Percentiles rank a stretch among this genome's conserved stretches.
These are phyloP conservation scores for Arothron firmamentum DNA, from an alignment of 2,113 vertebrate species.

Conservation along the genomic window DNA sequence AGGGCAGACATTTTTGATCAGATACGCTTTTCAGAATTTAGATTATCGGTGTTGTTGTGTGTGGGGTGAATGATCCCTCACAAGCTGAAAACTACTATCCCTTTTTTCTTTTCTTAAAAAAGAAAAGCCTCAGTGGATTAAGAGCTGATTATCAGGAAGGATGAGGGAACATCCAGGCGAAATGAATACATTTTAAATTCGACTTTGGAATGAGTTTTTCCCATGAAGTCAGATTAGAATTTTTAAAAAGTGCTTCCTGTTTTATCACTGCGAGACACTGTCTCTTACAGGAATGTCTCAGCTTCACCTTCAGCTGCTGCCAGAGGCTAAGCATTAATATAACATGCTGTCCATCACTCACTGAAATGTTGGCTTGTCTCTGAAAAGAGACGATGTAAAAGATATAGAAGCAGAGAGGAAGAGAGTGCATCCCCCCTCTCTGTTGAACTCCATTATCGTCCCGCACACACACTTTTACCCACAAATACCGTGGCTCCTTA, in stretches of 20 bases:
- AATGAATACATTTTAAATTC: conserved; percentile 41
- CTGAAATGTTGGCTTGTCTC: conserved; percentile 20
- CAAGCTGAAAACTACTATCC: background rate
- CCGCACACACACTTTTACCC: conserved; percentile 15
- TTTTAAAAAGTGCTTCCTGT: conserved; percentile 14
- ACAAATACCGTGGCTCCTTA: conserved; percentile 4
- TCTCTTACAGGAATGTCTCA: conserved; percentile 44
- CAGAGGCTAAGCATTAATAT: conserved; percentile 41
- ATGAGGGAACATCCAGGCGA: conserved; percentile 30
- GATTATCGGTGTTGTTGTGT: conserved; percentile 36
- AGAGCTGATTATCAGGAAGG: conserved; percentile 38
- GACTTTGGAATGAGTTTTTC: conserved; percentile 20
- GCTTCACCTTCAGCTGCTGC: conserved; percentile 46
- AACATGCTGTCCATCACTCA: conserved; percentile 28
- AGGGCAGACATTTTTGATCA: conserved; percentile 37
- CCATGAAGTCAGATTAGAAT: conserved; percentile 23
- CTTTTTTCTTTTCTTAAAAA: conserved; percentile 4
- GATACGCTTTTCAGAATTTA: conserved; percentile 30
- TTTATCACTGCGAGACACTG: conserved; percentile 17
- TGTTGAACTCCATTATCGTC: conserved; percentile 43
- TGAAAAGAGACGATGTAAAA: conserved; percentile 5
- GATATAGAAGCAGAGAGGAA: conserved; percentile 5
- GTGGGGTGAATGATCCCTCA: conserved; percentile 39
- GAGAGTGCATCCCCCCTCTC: conserved; percentile 14
- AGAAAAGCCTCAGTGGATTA: conserved; percentile 48